Evolutionary conservation across 2,888 invertebrate genomes (phyloP).

Genomic region (Scrobipalpa costella): DNA sequence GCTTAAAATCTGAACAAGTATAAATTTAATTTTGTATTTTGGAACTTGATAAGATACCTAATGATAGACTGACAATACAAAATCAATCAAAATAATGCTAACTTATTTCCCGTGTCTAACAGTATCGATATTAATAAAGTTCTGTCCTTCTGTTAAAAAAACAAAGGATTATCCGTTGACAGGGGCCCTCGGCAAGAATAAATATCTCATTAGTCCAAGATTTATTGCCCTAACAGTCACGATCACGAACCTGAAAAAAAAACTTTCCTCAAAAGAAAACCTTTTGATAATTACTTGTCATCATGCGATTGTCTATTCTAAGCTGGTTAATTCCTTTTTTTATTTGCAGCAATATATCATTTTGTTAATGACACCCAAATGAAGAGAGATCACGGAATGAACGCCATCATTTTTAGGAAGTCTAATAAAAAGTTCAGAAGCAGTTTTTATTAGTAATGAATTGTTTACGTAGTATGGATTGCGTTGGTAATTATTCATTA

Average conservation of each 20-base stretch:
- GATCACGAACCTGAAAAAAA: constrained; percentile 72
- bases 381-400: constrained; percentile 68
- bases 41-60: too few species aligned
- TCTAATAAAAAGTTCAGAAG: constrained; percentile 1
- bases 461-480: constrained; percentile 12
- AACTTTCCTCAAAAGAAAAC: constrained; percentile 64
- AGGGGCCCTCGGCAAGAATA: constrained; percentile 69
- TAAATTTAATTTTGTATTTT: too few species aligned
- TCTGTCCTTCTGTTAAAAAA: constrained; percentile 35
- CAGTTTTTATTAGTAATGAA: constrained; percentile 13
- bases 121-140: constrained; percentile 10
- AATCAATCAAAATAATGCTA: not conserved
- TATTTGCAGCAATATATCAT: constrained; percentile 74
- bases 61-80: too few species aligned
- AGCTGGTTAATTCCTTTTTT: constrained; percentile 67
- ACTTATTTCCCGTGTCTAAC: not conserved
- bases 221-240: constrained; percentile 77
- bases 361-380: constrained; percentile 74
- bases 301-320: constrained; percentile 79
- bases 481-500: constrained; percentile 25
- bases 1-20: too few species aligned
- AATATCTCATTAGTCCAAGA: constrained; percentile 78
- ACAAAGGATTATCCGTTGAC: constrained; percentile 75
- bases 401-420: not conserved
- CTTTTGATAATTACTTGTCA: constrained; percentile 78